A percentile compares a stretch with the other conserved stretches of the same genome.
Evolutionary conservation across 2,113 vertebrate genomes (phyloP).

Genomic region (Turnix velox): DNA sequence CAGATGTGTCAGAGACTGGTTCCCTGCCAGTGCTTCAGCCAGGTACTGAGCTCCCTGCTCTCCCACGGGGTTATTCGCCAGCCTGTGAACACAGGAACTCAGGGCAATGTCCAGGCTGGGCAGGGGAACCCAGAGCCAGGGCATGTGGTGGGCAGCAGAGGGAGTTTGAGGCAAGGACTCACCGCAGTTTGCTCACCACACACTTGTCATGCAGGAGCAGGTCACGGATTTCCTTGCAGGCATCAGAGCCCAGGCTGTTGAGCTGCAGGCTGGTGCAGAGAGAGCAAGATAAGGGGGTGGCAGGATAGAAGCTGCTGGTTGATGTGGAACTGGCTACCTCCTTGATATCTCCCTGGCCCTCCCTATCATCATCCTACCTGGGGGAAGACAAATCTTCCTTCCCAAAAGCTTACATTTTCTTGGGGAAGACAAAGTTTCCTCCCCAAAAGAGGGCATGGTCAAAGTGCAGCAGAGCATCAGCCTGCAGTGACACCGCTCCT

Average conservation of each 20-base stretch:
- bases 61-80: constrained; percentile 84
- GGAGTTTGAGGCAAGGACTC: constrained; percentile 1
- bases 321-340: background rate
- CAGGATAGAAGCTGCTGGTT: background rate
- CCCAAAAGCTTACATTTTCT: too few species aligned
- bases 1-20: constrained; percentile 79
- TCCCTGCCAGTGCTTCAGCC: constrained; percentile 79
- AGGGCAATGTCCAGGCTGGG: background rate
- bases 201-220: constrained; percentile 85
- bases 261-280: constrained; percentile 82
- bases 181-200: constrained; percentile 75
- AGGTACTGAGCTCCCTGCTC: constrained; percentile 75
- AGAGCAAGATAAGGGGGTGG: background rate
- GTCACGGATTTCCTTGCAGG: constrained; percentile 83
- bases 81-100: constrained; percentile 64
- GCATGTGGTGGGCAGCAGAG: background rate
- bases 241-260: constrained; percentile 87
- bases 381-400: background rate
- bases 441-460: background rate
- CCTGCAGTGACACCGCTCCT: background rate
- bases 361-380: background rate
- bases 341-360: background rate
- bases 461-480: background rate
- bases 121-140: background rate
- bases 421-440: background rate